Conservation (phyloP, 2,113 vertebrate genomes). For the human (Homo sapiens) region DNA sequence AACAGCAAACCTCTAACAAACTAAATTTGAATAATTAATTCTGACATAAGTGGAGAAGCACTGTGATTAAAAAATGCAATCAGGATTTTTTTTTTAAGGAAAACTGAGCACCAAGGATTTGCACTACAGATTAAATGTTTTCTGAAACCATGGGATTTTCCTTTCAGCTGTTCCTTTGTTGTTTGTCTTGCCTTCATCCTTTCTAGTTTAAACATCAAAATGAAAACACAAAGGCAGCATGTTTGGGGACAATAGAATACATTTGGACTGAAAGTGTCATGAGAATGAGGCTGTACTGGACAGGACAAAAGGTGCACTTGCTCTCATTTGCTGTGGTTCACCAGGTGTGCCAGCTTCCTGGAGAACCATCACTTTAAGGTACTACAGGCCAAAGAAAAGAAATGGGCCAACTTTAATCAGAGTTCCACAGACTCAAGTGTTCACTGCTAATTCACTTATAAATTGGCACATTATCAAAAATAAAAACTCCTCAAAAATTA, state of each 20-base stretch:
- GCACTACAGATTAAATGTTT: not conserved
- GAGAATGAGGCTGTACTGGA: not conserved
- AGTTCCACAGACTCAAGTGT: not conserved
- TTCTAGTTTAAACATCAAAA: conserved; percentile 25
- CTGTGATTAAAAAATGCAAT: not conserved
- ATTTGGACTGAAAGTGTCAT: not conserved
- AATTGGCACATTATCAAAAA: not conserved
- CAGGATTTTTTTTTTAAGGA: not conserved
- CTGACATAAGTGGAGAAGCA: not conserved
- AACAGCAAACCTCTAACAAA: not conserved
- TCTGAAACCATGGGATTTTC: not conserved
- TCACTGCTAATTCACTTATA: not conserved
- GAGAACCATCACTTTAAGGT: not conserved
- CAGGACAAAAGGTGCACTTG: conserved; percentile 23
- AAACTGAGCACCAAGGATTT: not conserved
- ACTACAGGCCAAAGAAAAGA: not conserved
- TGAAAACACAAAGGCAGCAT: conserved; percentile 35
- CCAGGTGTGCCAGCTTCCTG: not conserved
- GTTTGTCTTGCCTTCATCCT: not conserved
- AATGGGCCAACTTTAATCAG: not conserved
- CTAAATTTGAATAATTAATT: conserved; percentile 14
- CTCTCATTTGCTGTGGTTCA: not conserved
- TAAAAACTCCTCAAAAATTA: not conserved
- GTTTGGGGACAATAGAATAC: conserved; percentile 14
- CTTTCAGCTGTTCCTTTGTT: not conserved